Base-by-base conservation (phyloP, 2,797 vertebrate species). In the Siniperca obscura region DNA sequence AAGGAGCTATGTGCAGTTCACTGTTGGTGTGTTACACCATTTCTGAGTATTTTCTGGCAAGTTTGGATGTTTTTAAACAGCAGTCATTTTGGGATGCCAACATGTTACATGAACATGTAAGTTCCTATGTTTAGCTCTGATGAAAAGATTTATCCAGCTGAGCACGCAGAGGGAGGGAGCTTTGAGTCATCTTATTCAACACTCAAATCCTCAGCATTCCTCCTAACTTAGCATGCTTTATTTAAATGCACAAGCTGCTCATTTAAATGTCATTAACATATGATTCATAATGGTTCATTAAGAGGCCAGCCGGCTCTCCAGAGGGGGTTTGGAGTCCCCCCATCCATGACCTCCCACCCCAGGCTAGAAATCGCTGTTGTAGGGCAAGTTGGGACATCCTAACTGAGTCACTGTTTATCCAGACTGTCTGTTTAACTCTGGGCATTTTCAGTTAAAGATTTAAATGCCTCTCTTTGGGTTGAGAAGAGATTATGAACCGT, bases 191-290 rank as follows among this genome's bases (percentile, higher is more conserved):
- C 34, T 69, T 72, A 44, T 13, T 68, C 22, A 44, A 70, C 46
- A 22, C 22, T 21, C 44, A 10, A 3, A 19, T 64, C 36, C 27
- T 42, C 53, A 8, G 17, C 27, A 21, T 10, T 17, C 52, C 11
- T 48, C 53, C 66, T 22, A 19, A 69, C 22, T 67, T 16, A 50
- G 53, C 36, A 13, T 44, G 53, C 53, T 85, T 84, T 74, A 75
- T 75, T 77, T 67, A 53, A 82, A 84, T 34, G 17, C 83, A 74
- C 74, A 61, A 48, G 80, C 86, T 67, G 77, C 78, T 84, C 68
- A 82, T 88, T 83, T 81, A 74, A 82, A 89, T 68, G 73, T 67
- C 69, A 80, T 86, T 83, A 87, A 70, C 82, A 40, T 17, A 34
- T 84, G 87, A 86, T 74, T 82, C 85, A 61, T 27, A 42, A 62